phyloP scores from a whole-genome alignment of 2,888 invertebrate species.

The Drosophila austrosaltans region DNA sequence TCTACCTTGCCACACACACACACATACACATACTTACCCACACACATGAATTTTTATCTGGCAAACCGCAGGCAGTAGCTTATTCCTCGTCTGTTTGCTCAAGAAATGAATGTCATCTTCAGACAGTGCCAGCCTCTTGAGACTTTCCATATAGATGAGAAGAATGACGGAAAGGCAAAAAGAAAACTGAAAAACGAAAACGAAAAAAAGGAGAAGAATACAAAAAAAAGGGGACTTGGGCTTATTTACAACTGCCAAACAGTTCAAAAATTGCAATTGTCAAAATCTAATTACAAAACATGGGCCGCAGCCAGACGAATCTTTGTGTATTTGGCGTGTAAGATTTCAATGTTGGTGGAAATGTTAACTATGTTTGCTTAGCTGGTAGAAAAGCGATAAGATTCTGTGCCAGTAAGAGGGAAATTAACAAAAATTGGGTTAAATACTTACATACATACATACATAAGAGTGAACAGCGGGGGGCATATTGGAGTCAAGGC shows the following conservation, averaged over 20 bases:
- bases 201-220: background rate
- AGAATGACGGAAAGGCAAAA: background rate
- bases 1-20: background rate
- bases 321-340: conserved; percentile 7
- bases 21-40: conserved; percentile 31
- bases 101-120: conserved; percentile 59
- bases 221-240: background rate
- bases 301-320: conserved; percentile 16
- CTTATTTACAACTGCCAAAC: conserved; percentile 18
- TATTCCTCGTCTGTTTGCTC: conserved; percentile 40
- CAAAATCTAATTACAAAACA: conserved; percentile 30
- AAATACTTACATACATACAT: conserved; percentile 44
- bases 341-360: conserved; percentile 7
- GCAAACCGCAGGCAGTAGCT: conserved; percentile 39
- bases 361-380: conserved; percentile 11
- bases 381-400: conserved; percentile 28
- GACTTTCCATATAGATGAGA: conserved; percentile 21
- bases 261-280: conserved; percentile 15
- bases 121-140: conserved; percentile 33
- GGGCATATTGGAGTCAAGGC: conserved; percentile 51
- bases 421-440: conserved; percentile 63
- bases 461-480: conserved; percentile 23
- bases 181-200: background rate
- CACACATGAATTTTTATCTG: conserved; percentile 49
- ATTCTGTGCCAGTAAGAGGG: conserved; percentile 31